Evolutionary conservation across 2,113 vertebrate species (phyloP).

Genomic region (Deroptyus accipitrinus): DNA sequence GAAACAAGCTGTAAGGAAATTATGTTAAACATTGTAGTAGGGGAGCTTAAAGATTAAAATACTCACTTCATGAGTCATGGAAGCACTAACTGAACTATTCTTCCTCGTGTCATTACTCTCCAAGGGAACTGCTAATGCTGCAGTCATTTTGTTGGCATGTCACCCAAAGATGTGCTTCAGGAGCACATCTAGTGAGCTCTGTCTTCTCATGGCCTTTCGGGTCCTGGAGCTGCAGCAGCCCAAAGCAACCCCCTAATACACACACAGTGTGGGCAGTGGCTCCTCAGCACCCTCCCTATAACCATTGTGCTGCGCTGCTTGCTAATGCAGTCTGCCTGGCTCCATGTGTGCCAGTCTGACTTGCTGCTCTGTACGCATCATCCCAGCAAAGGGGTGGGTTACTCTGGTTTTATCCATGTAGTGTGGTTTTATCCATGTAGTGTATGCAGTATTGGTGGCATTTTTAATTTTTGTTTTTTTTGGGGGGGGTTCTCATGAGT

Average conservation of each 20-base stretch:
- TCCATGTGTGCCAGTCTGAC: background rate
- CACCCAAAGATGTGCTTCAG: background rate
- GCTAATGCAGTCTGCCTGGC: background rate
- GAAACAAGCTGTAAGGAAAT: background rate
- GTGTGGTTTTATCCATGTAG: background rate
- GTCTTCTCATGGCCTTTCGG: background rate
- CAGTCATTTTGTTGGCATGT: background rate
- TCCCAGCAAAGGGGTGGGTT: background rate
- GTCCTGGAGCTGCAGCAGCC: background rate
- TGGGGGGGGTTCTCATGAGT: rapidly evolving
- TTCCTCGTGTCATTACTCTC: background rate
- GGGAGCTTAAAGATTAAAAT: background rate
- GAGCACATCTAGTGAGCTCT: background rate
- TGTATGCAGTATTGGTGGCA: background rate
- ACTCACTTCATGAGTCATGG: background rate
- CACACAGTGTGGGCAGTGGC: background rate
- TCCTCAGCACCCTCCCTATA: background rate
- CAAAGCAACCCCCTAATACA: background rate
- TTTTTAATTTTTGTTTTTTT: background rate
- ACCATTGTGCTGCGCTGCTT: background rate
- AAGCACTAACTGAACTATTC: background rate
- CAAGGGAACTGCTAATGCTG: background rate
- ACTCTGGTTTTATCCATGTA: background rate
- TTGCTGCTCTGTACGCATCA: background rate
- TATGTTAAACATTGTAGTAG: background rate